phyloP scores from a whole-genome alignment of 2,888 invertebrate genomes.

The Agriotes lineatus region DNA sequence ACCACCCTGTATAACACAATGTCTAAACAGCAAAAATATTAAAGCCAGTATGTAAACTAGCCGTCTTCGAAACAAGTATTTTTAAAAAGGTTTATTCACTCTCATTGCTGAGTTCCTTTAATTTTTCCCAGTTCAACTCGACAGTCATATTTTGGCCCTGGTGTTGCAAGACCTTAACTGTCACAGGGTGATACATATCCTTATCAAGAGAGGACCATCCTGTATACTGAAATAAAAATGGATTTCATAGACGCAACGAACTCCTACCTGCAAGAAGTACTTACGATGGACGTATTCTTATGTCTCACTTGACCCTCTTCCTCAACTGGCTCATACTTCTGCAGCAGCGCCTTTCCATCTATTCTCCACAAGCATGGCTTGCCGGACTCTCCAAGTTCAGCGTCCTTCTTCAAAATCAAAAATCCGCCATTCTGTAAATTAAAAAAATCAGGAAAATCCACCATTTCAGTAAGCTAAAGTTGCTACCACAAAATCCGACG shows the following conservation, averaged over 20 bases:
- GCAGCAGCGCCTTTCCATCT: constrained; percentile 66
- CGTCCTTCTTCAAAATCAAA: constrained; percentile 63
- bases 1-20: too few relatives aligned
- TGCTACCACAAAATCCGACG: constrained; percentile 44
- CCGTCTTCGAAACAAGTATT: too few relatives aligned
- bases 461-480: too few relatives aligned
- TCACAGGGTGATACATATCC: constrained; percentile 62
- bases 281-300: constrained; percentile 64
- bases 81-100: constrained; percentile 56
- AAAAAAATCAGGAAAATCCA: too few relatives aligned
- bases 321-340: constrained; percentile 66
- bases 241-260: too few relatives aligned
- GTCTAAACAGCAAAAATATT: too few relatives aligned
- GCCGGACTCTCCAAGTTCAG: constrained; percentile 59
- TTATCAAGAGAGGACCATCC: constrained; percentile 65
- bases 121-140: constrained; percentile 61
- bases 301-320: constrained; percentile 61
- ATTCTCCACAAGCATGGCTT: constrained; percentile 65
- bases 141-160: constrained; percentile 60
- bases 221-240: constrained; percentile 63
- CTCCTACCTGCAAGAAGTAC: too few relatives aligned
- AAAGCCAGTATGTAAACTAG: too few relatives aligned
- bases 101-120: constrained; percentile 59
- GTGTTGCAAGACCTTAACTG: constrained; percentile 60
- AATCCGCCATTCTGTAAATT: constrained; percentile 63